Evolutionary conservation across 2,888 invertebrate species (phyloP), one percentile per base, ranked within the genome.

Genomic region (Agonopterix subpropinquella): DNA sequence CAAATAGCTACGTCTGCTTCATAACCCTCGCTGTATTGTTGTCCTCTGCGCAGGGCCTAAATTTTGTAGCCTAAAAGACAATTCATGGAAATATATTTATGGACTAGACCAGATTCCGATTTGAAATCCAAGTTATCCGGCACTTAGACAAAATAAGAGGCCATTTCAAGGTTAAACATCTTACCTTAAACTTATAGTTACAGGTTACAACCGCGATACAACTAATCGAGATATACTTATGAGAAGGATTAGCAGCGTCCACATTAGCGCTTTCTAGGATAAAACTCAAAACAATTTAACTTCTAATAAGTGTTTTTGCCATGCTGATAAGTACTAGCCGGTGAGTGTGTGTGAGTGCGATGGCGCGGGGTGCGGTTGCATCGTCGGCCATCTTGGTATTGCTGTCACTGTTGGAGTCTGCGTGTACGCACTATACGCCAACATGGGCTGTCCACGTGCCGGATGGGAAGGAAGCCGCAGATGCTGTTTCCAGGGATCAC

Each of bases 381-480:
- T 64, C 64, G 69, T 64, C 76, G 67, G 77, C 73, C 70, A 65
- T 77, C 60, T 64, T 81, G 72, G 69, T 82, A 67, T 60, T 75
- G 62, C 52, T 77, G 63, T 65, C 64, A 50, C 54, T 72, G 59
- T 53, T 76, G 64, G 74, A 74, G 55, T 64, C 65, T 51, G 73
- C 73, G 50, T 61, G 62, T 43, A 77, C 80, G 47, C 92, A 93
- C 72, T 96, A 91, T 77, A 93, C 94, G 56, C 93, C 94, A 77
- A 94, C 95, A 80, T 96, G 95, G 95, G 96, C 96, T 54, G 94
- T 96, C 52, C 93, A 95, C 72, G 92, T 96, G 68, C 92, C 92
- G 15, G 93, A 91, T 53, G 92, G 92, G 49, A 90, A 90, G 59
- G 83, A 89, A 41, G 89, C 91, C 49, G 96, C 95, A 42, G 92